Percentiles rank a stretch among this genome's conserved stretches.
Conservation (phyloP, 2,797 vertebrate genomes). For the Gephyroberyx darwinii region DNA sequence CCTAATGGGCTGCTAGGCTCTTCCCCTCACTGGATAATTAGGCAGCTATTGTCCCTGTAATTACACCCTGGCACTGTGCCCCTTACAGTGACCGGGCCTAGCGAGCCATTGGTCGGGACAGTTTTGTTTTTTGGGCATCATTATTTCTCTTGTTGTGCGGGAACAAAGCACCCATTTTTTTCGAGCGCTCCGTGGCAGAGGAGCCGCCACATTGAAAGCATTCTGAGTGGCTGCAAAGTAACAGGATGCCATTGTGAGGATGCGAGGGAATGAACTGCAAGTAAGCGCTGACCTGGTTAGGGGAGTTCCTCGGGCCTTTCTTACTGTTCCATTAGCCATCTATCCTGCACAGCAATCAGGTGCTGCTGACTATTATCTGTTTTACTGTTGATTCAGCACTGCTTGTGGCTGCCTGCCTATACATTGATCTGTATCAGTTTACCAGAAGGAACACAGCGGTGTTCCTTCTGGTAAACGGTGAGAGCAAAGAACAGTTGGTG, state of each 20-base stretch:
- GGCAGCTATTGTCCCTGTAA: constrained; percentile 82
- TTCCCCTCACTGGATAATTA: constrained; percentile 79
- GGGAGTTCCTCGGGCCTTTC: constrained; percentile 31
- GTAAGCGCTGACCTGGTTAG: constrained; percentile 76
- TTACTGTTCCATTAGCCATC: constrained; percentile 33
- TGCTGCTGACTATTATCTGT: constrained; percentile 38
- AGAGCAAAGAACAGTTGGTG: constrained; percentile 34
- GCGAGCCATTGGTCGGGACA: constrained; percentile 63
- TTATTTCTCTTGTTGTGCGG: constrained; percentile 72
- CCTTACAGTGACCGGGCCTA: constrained; percentile 59
- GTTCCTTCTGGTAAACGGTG: too few species aligned
- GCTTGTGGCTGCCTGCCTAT: constrained; percentile 7
- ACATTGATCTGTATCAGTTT: constrained; percentile 51
- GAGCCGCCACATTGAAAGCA: constrained; percentile 61
- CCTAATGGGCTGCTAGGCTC: constrained; percentile 66
- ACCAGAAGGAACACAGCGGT: constrained; percentile 21
- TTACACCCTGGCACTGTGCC: constrained; percentile 72
- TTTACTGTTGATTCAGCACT: constrained; percentile 27
- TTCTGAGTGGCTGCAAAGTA: constrained; percentile 48
- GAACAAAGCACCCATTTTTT: constrained; percentile 79
- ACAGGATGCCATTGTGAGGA: constrained; percentile 72
- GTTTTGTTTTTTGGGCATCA: constrained; percentile 76
- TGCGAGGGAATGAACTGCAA: constrained; percentile 64
- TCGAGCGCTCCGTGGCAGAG: constrained; percentile 52
- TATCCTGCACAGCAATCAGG: constrained; percentile 30